phyloP scores from a whole-genome alignment of 2,797 vertebrate species.

The Melopsittacus undulatus region DNA sequence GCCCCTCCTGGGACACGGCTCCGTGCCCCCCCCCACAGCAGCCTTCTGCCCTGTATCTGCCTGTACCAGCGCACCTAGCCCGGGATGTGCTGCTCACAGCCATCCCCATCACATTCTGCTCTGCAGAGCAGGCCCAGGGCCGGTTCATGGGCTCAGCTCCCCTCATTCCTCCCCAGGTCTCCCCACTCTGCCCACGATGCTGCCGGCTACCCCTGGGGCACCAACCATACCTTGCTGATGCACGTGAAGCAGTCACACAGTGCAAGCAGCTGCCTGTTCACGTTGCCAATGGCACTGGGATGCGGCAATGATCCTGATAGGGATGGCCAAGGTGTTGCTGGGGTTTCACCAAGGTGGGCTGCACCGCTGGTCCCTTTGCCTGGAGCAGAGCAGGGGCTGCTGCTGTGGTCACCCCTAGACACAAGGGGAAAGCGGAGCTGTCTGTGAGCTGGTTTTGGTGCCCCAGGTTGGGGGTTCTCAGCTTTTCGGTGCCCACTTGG shows the following conservation, averaged over 20 bases:
- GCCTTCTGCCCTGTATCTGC: accelerated
- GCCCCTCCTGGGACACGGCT: background rate
- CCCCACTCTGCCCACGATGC: background rate
- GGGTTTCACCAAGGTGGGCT: background rate
- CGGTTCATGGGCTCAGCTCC: background rate
- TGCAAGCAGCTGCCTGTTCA: background rate
- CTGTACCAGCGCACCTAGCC: background rate
- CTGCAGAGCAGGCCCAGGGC: background rate
- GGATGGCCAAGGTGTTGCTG: background rate
- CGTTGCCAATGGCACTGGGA: background rate
- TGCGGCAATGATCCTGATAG: accelerated
- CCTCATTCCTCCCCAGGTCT: background rate
- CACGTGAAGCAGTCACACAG: accelerated
- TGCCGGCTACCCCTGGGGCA: background rate
- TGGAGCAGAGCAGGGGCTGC: background rate
- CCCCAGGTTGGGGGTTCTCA: background rate
- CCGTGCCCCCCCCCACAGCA: no score
- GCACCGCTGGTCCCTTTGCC: background rate
- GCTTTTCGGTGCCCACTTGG: accelerated
- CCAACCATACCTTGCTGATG: accelerated
- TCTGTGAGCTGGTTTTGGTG: background rate
- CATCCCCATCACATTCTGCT: accelerated
- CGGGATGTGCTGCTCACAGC: accelerated
- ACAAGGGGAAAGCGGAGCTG: accelerated
- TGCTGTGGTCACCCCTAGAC: background rate